phyloP scores from a whole-genome alignment of 2,113 vertebrate genomes.

The Pollachius pollachius region DNA sequence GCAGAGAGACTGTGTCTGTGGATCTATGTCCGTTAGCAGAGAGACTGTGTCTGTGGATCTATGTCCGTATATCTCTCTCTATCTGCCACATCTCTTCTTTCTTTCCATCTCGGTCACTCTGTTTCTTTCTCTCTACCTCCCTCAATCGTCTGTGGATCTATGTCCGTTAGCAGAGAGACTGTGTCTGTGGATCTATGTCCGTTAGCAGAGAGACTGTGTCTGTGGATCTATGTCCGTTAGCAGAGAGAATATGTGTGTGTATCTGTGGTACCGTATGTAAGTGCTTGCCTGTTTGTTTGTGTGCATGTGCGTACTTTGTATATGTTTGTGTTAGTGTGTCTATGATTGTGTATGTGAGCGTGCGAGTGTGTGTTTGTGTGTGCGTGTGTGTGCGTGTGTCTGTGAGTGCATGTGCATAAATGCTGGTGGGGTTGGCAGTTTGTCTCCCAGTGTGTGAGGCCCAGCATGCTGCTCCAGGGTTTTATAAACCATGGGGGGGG shows the following conservation, averaged over 20 bases:
- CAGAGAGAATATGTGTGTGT: neutral
- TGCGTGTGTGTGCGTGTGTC: slow-evolving; percentile 5
- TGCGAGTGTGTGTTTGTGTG: slow-evolving; percentile 12
- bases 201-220: no score
- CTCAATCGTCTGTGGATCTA: no score
- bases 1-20: no score
- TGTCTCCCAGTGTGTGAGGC: slow-evolving; percentile 56
- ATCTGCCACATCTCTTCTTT: no score
- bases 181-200: no score
- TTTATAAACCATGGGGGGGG: slow-evolving; percentile 43
- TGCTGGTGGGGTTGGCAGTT: slow-evolving; percentile 26
- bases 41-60: no score
- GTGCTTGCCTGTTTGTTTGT: neutral
- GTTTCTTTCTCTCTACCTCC: no score
- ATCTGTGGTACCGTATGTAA: neutral
- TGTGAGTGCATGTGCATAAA: slow-evolving; percentile 7
- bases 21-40: no score
- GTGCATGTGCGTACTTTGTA: slow-evolving; percentile 35
- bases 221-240: no score
- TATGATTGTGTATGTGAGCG: slow-evolving; percentile 19
- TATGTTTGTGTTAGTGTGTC: slow-evolving; percentile 36
- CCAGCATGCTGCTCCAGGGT: slow-evolving; percentile 49
- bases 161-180: no score
- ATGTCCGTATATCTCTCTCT: no score
- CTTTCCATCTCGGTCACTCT: no score